Percentiles rank a stretch among this genome's conserved stretches.
These are phyloP conservation scores for Neolamprologus modestus DNA, from an alignment of 2,113 vertebrate genomes.

Conservation along the genomic window DNA sequence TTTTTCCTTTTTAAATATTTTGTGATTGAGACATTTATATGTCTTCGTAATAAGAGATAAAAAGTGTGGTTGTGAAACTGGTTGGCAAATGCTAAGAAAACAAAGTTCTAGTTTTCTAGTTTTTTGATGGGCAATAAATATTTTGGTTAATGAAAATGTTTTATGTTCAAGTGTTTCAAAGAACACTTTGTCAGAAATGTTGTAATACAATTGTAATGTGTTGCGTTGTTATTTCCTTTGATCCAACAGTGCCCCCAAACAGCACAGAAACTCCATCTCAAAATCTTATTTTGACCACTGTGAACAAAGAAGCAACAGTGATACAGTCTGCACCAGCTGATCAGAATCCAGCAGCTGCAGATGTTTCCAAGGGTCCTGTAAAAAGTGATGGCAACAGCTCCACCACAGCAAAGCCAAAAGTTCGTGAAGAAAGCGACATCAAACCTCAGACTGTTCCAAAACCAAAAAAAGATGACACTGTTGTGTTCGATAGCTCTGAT, in stretches of 20 bases:
- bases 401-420: too few relatives aligned
- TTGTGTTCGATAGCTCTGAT: background rate
- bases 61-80: background rate
- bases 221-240: background rate
- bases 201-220: background rate
- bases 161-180: background rate
- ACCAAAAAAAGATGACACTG: accelerated
- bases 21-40: background rate
- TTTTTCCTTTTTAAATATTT: background rate
- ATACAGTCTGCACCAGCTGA: accelerated
- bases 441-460: too few relatives aligned
- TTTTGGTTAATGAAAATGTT: background rate
- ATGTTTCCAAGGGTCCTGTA: accelerated
- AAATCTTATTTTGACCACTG: accelerated
- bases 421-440: background rate
- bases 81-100: background rate
- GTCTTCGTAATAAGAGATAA: background rate
- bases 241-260: background rate
- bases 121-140: background rate
- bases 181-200: background rate
- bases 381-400: too few relatives aligned
- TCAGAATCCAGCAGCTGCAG: accelerated
- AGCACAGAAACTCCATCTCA: accelerated
- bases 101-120: background rate
- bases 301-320: accelerated